Conservation (phyloP, 2,797 vertebrate species). For the Meda fulgida region DNA sequence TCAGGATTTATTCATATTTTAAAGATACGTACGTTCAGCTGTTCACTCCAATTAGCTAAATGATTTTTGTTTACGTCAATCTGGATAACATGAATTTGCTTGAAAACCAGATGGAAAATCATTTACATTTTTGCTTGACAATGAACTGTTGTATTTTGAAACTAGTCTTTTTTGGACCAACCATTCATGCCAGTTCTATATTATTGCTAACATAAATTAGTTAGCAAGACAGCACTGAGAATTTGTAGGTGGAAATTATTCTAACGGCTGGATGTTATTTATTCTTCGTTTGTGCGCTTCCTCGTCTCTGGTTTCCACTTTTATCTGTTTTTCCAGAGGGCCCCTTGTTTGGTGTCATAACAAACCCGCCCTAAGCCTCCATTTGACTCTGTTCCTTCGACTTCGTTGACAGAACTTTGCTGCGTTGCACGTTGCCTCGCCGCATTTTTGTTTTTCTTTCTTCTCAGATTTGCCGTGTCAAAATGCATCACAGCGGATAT, state of each 20-base stretch:
- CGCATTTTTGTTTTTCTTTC: conserved; percentile 60
- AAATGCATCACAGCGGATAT: conserved; percentile 44
- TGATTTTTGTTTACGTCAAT: neutral
- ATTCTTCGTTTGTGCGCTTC: conserved; percentile 78
- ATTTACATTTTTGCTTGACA: neutral
- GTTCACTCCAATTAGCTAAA: neutral
- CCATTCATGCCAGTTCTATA: neutral
- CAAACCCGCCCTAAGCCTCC: conserved; percentile 66
- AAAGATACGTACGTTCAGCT: neutral
- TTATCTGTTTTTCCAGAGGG: conserved; percentile 69
- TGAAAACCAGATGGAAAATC: neutral
- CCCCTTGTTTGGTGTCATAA: conserved; percentile 83
- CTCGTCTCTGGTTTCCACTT: conserved; percentile 76
- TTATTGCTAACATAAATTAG: conserved; percentile 74
- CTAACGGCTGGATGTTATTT: conserved; percentile 79
- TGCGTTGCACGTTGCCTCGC: conserved; percentile 65
- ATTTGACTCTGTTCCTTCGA: conserved; percentile 64
- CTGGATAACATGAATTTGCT: neutral
- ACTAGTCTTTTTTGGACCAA: neutral
- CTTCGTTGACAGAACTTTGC: conserved; percentile 64
- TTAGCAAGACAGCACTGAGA: conserved; percentile 58
- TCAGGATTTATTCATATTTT: neutral
- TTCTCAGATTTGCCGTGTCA: conserved; percentile 37
- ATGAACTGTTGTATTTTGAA: neutral
- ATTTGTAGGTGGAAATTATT: conserved; percentile 75